Percentiles rank a stretch among this genome's conserved stretches.
Conservation (phyloP, 2,888 invertebrate species). For the Diaprepes abbreviatus region DNA sequence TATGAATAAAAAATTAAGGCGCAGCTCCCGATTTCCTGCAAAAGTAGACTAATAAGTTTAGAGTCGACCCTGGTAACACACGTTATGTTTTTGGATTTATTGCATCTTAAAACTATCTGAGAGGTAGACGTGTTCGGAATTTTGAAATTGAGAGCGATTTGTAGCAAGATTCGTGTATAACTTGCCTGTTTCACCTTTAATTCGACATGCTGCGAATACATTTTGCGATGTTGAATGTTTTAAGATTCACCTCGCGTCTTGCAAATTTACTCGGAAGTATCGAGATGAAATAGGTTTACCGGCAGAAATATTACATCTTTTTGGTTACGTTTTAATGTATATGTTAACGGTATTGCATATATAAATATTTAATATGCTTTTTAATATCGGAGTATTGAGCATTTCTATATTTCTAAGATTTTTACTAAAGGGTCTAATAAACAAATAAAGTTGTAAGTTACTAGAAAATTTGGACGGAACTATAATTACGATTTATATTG, state of each 20-base stretch:
- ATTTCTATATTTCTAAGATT: too few species aligned
- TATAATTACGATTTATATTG: too few species aligned
- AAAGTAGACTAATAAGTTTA: too few species aligned
- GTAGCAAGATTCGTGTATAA: conserved; percentile 40
- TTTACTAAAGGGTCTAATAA: too few species aligned
- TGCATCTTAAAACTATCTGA: conserved; percentile 51
- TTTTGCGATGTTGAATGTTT: conserved; percentile 27
- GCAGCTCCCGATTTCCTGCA: too few species aligned
- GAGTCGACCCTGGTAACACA: conserved; percentile 26
- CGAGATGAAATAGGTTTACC: conserved; percentile 40
- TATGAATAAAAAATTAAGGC: too few species aligned
- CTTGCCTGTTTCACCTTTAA: conserved; percentile 46
- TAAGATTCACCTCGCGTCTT: conserved; percentile 35
- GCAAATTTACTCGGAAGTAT: conserved; percentile 43
- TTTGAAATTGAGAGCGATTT: conserved; percentile 51
- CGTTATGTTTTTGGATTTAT: conserved; percentile 53
- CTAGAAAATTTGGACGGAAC: too few species aligned
- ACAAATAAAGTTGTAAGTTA: too few species aligned
- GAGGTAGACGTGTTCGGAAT: conserved; percentile 51
- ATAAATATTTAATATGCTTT: background rate
- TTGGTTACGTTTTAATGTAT: background rate
- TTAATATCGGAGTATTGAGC: too few species aligned
- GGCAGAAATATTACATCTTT: conserved; percentile 6
- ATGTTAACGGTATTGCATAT: background rate
- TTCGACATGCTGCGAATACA: conserved; percentile 44